Evolutionary conservation across 2,888 invertebrate species (phyloP).

Genomic region (Spatulosminthurus flaviceps): DNA sequence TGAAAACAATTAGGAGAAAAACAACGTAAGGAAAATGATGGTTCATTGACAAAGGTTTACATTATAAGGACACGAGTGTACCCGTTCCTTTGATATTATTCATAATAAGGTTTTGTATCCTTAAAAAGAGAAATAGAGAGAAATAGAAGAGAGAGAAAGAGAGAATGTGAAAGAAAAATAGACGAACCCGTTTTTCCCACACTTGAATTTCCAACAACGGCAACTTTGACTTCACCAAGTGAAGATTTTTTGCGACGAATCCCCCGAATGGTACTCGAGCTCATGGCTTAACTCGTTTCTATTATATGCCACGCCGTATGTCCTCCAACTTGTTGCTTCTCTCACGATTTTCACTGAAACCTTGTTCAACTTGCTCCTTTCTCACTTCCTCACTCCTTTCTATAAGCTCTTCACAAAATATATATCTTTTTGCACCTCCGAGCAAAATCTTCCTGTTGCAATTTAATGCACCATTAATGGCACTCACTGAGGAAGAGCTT

Average conservation of each 20-base stretch:
- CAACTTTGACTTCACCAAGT: constrained; percentile 88
- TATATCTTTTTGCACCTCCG: not conserved
- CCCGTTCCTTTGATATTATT: not conserved
- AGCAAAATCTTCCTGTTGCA: constrained; percentile 2
- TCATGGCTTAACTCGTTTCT: constrained; percentile 66
- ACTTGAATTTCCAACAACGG: constrained; percentile 86
- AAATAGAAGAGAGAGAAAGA: not conserved
- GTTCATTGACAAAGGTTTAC: too few relatives aligned
- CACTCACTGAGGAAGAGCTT: not conserved
- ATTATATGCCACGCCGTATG: constrained; percentile 1
- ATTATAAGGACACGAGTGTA: not conserved
- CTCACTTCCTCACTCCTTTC: not conserved
- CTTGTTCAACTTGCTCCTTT: constrained; percentile 23
- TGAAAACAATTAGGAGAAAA: not conserved
- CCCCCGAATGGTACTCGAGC: constrained; percentile 76
- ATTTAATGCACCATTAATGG: constrained; percentile 13
- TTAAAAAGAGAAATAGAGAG: not conserved
- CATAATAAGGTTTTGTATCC: not conserved
- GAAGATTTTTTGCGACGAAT: constrained; percentile 90
- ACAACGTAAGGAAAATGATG: not conserved
- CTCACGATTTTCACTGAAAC: not conserved
- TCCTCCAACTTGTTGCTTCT: constrained; percentile 10
- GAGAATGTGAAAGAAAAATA: constrained; percentile 6
- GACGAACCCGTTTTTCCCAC: constrained; percentile 92
- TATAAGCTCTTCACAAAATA: constrained; percentile 5